Conservation (phyloP, 2,888 invertebrate genomes). For the Chaetogeoica ovagalla region DNA sequence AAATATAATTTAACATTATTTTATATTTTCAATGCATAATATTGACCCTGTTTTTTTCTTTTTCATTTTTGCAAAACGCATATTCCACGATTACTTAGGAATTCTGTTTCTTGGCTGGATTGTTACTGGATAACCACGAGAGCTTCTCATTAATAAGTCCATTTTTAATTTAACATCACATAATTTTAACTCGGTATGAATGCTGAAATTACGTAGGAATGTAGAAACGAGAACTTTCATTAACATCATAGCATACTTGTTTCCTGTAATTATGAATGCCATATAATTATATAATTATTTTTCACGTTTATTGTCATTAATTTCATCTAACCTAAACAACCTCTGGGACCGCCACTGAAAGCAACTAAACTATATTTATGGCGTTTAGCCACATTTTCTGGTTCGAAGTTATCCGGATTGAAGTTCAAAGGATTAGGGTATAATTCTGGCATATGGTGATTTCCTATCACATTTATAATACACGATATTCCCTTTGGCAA, state of each 20-base stretch:
- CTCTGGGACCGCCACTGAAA: constrained; percentile 55
- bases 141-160: constrained; percentile 54
- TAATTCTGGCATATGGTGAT: constrained; percentile 50
- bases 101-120: constrained; percentile 43
- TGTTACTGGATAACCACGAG: constrained; percentile 54
- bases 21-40: no score
- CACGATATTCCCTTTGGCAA: constrained; percentile 54
- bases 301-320: not conserved
- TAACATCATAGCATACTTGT: constrained; percentile 55
- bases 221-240: constrained; percentile 55
- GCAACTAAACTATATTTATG: constrained; percentile 54
- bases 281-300: not conserved
- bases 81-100: not conserved
- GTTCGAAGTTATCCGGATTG: constrained; percentile 54
- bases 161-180: constrained; percentile 55
- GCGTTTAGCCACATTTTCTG: constrained; percentile 49
- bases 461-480: constrained; percentile 35
- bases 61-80: no score
- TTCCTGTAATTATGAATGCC: constrained; percentile 50
- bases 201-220: constrained; percentile 54
- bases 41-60: no score
- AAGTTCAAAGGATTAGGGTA: constrained; percentile 54
- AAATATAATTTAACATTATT: no score
- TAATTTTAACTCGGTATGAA: constrained; percentile 54
- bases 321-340: constrained; percentile 54